Evolutionary conservation across 1,140 invertebrate genomes (phyloP), one percentile per base, ranked within the genome.

Genomic region (Drosophila nebulosa): DNA sequence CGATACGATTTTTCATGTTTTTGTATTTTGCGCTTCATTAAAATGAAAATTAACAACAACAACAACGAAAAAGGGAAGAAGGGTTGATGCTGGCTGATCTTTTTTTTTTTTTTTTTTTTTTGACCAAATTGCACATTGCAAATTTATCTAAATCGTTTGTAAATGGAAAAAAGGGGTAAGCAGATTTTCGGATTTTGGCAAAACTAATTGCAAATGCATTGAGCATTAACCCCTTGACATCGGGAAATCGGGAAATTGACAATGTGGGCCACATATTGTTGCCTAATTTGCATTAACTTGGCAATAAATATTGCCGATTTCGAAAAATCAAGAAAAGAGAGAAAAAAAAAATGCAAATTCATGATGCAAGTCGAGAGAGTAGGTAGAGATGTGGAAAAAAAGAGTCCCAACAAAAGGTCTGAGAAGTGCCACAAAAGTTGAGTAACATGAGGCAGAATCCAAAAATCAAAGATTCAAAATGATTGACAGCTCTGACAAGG

Each of bases 131-230:
- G 52, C 63, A 69, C 52, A 52, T 73, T 85, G 74, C 68, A 79
- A 79, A 84, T 57, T 81, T 79, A 85, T 86, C 81, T 74, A 85
- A 86, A 85, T 86, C 78, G 81, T 69, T 85, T 86, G 72, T 46
- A 7, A 78, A 85, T 30, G 61, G 30, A 35, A 3, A 21, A 35
- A 61, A 61, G 57, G 65, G 42, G 65, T 52, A 46, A 63, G n/a
- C 52, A 55, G 16, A 5, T 27, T 18, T 60, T 52, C 51, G 60
- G 66, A 64, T 69, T 57, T 83, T 81, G 65, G 80, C 77, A 3
- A 46, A 80, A 78, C 81, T 86, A 88, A 86, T 86, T 86, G 83
- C 81, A 58, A 81, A 88, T 88, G 74, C 83, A 86, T 86, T 85
- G 68, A 65, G 76, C 70, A 77, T 65, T 79, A 85, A 74, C 76